Evolutionary conservation across 2,888 invertebrate genomes (phyloP).

Genomic region (Adelphocoris suturalis): DNA sequence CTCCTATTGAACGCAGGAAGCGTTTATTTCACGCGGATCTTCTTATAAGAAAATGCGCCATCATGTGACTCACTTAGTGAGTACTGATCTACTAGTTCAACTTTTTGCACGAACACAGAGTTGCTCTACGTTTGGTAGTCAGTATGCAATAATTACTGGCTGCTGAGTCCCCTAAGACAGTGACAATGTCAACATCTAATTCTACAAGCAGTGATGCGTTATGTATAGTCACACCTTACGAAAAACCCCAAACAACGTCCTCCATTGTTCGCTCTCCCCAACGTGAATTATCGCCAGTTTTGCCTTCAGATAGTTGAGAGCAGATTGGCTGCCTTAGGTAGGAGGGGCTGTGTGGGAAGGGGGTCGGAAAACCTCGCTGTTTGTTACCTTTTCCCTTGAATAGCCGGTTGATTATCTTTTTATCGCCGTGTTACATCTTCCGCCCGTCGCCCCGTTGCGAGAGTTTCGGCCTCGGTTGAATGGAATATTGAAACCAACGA

Average conservation of each 20-base stretch:
- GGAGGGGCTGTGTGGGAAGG: neutral
- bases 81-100: no score
- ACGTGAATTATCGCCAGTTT: slow-evolving; percentile 10
- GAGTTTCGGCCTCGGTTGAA: slow-evolving; percentile 37
- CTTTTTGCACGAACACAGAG: no score
- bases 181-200: neutral
- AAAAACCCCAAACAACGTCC: neutral
- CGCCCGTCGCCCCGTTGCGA: slow-evolving; percentile 11
- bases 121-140: no score
- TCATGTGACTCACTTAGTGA: no score
- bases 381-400: slow-evolving; percentile 9
- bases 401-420: slow-evolving; percentile 53
- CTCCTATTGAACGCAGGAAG: no score
- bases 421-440: slow-evolving; percentile 39
- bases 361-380: slow-evolving; percentile 5
- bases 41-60: no score
- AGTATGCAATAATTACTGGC: no score
- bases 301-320: slow-evolving; percentile 24
- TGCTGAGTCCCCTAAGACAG: no score
- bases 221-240: slow-evolving; percentile 6
- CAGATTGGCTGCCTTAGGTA: slow-evolving; percentile 11
- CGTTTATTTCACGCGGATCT: no score
- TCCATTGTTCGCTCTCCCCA: neutral
- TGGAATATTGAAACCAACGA: slow-evolving; percentile 53
- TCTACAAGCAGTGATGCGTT: neutral